phyloP scores from a whole-genome alignment of 2,888 invertebrate species.

The Campopleginae sp. region DNA sequence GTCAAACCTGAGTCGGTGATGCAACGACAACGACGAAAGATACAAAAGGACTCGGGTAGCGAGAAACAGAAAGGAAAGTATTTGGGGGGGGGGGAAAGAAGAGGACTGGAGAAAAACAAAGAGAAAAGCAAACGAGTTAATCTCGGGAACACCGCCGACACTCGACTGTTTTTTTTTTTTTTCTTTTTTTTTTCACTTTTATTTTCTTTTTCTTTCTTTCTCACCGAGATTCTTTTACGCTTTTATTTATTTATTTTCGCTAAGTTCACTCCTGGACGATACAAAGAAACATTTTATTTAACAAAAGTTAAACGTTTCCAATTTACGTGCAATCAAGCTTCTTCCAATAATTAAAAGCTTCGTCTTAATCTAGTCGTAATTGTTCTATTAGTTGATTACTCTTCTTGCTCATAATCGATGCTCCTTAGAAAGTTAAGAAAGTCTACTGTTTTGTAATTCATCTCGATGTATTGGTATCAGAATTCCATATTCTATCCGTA shows the following conservation, averaged over 20 bases:
- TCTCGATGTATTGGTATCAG: no score
- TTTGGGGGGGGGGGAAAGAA: slow-evolving; percentile 10
- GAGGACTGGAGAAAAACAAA: slow-evolving; percentile 36
- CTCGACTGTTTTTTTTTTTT: slow-evolving; percentile 29
- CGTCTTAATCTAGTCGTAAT: neutral
- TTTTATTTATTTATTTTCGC: neutral
- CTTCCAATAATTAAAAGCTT: slow-evolving; percentile 11
- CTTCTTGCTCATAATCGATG: neutral
- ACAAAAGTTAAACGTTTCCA: neutral
- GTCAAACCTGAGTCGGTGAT: slow-evolving; percentile 18
- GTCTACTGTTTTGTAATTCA: neutral
- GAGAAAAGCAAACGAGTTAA: slow-evolving; percentile 53
- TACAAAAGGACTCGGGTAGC: slow-evolving; percentile 11
- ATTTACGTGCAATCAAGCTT: neutral
- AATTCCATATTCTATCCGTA: no score
- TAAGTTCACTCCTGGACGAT: slow-evolving; percentile 2
- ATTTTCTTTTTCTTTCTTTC: slow-evolving; percentile 1
- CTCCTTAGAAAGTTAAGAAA: neutral
- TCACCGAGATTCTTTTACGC: neutral
- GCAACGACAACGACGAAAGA: slow-evolving; percentile 36
- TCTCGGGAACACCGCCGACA: slow-evolving; percentile 49
- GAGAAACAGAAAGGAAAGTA: slow-evolving; percentile 29
- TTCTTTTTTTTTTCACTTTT: slow-evolving; percentile 6
- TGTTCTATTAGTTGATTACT: neutral
- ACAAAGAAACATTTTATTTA: neutral